Base-by-base conservation (phyloP, 2,113 vertebrate species). In the Himantopus leucocephalus region DNA sequence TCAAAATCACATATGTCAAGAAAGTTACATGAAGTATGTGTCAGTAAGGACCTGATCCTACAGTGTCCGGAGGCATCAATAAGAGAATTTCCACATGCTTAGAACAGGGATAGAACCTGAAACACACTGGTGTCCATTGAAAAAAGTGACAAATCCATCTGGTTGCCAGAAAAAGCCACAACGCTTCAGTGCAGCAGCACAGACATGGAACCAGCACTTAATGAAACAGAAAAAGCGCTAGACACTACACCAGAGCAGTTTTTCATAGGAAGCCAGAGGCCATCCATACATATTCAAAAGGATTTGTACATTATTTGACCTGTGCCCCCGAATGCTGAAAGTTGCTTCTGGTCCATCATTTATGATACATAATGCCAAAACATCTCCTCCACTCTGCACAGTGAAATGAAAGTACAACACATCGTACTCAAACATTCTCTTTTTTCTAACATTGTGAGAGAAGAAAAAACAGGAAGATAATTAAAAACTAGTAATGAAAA, bases 271-370 rank as follows among this genome's bases (percentile, higher is more conserved):
- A 91, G 92, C 86, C 68, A 48, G 60, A 89, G 89, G 91, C 83
- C 32, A 96, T 78, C 6, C 74, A 92, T 70, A 68, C 64, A 85
- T 95, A 95, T 91, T 95, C 83, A 96, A 78, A 91, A 92, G 35
- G 37, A 92, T 88, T 32, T 34, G 16, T 70, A 75, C 89, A 79
- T 96, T 85, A 90, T 88, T 79, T 95, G 94, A 92, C 87, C 95
- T 76, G 21, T 91, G 66, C 48, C 74, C 77, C 41, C 62, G 73
- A 93, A 78, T 45, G 73, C 66, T 92, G 52, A 7, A 75, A 91
- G 43, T 68, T 87, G 70, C 58, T 95, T 73, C 84, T 94, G 77
- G 64, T 87, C 63, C 62, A 73, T 79, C 83, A 84, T 95, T 92
- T 93, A 67, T 0, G 0, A 80, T 64, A 73, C 30, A 90, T 66